phyloP scores from a whole-genome alignment of 64 coral and sea anemone genomes.

The Actinia tenebrosa region DNA sequence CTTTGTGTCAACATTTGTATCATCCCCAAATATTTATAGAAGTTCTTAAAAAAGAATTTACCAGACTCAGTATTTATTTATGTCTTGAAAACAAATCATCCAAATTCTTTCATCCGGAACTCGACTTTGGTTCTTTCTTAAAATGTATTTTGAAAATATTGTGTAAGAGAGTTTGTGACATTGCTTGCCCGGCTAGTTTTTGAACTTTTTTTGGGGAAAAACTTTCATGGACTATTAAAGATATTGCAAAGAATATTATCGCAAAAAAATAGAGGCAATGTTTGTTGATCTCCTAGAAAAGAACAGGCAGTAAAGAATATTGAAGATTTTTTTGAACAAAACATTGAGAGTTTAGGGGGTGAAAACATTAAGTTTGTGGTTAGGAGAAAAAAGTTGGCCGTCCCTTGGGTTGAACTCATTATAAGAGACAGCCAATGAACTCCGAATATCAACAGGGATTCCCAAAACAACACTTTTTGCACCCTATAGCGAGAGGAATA shows the following conservation, averaged over 20 bases:
- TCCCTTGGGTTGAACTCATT: constrained; percentile 26
- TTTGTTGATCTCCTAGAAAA: not conserved
- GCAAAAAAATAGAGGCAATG: not conserved
- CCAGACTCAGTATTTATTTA: not conserved
- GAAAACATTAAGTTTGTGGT: constrained; percentile 8
- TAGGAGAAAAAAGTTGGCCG: not conserved
- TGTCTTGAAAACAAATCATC: not conserved
- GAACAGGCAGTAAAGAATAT: not conserved
- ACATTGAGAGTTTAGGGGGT: not conserved
- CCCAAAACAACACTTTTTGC: constrained; percentile 38
- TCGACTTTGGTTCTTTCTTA: not conserved
- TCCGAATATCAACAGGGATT: constrained; percentile 13
- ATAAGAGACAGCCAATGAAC: constrained; percentile 11
- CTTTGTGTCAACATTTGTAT: not conserved
- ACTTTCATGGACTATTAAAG: not conserved
- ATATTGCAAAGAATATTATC: not conserved
- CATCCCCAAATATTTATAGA: not conserved
- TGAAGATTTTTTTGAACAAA: not conserved
- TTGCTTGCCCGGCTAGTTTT: not conserved
- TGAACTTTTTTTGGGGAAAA: not conserved
- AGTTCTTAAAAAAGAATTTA: not conserved
- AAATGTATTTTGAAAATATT: not conserved
- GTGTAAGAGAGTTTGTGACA: not conserved
- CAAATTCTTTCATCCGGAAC: not conserved
- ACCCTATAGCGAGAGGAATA: constrained; percentile 56